Base-by-base conservation (phyloP, 2,113 vertebrate genomes). In the Apteryx owenii region DNA sequence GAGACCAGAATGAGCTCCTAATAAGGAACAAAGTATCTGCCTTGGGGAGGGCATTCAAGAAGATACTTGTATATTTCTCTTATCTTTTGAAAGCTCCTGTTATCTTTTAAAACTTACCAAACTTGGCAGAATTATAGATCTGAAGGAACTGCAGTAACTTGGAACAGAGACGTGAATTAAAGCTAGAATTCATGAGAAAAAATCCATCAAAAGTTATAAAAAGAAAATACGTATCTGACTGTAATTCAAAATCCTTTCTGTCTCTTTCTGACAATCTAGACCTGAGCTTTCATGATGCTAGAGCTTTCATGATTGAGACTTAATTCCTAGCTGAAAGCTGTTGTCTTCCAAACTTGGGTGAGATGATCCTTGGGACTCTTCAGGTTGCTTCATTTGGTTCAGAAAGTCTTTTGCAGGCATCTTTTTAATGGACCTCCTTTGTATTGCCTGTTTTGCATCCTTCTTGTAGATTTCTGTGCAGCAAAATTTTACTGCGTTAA, bases 401-500 rank as follows among this genome's bases (percentile, higher is more conserved):
- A 61, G 23, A 46, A 72, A 54, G 61, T 21, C 48, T 78, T 71
- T 33, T 62, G 19, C 10, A 26, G 71, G 46, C 2, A 0, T 38
- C 71, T 65, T 33, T 38, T 5, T 73, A n/a, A 5, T 22, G 46
- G 33, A 29, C 29, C 21, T 54, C 0, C 0, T 31, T 7, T 44
- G 36, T 21, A 5, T 60, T 92, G 65, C 70, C 70, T 3, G 0
- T 62, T 73, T 51, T 53, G 26, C 9, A 2, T 72, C 87, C 48
- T 73, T 85, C 38, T 65, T 31, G 7, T 85, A 61, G 65, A 75
- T 46, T 54, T 84, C 72, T 40, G 4, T 28, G 58, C 71, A 51
- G 61, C 5, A 1, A 71, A 56, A 3, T 48, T 87, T 88, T 88
- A 81, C 20, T 81, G 64, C 21, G 1, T 66, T 76, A 4, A 51